Evolutionary conservation across 1,140 invertebrate species (phyloP).

Genomic region (Danaus melanippus): DNA sequence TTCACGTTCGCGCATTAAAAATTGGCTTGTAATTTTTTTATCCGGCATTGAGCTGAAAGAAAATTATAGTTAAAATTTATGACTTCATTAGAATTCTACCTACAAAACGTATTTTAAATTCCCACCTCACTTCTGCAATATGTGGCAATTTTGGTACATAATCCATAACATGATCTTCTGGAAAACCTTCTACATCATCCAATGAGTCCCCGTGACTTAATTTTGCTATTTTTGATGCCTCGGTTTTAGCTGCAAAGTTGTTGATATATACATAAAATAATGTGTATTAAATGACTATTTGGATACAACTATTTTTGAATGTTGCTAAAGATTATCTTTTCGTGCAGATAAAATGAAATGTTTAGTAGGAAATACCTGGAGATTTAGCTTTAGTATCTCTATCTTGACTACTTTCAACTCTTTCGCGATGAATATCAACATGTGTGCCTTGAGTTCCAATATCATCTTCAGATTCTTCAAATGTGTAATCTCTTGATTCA

Average conservation of each 20-base stretch:
- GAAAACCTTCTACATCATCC: conserved; percentile 70
- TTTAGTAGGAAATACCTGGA: conserved; percentile 21
- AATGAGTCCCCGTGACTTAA: conserved; percentile 65
- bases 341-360: background rate
- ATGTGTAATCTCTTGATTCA: conserved; percentile 69
- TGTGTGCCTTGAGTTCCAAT: conserved; percentile 60
- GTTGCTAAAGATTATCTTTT: too few species aligned
- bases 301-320: background rate
- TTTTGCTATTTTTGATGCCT: conserved; percentile 41
- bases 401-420: conserved; percentile 39
- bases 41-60: conserved; percentile 24
- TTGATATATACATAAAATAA: too few species aligned
- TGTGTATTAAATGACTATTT: background rate
- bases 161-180: conserved; percentile 61
- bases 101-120: conserved; percentile 11
- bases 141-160: conserved; percentile 65
- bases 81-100: too few species aligned
- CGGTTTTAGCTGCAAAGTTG: conserved; percentile 35
- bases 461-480: conserved; percentile 71
- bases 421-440: conserved; percentile 46
- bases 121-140: conserved; percentile 64
- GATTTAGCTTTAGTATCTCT: conserved; percentile 31
- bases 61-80: background rate
- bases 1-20: conserved; percentile 49
- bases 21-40: conserved; percentile 40